Evolutionary conservation across 2,113 vertebrate genomes (phyloP).

Genomic region (Barnardius zonarius): DNA sequence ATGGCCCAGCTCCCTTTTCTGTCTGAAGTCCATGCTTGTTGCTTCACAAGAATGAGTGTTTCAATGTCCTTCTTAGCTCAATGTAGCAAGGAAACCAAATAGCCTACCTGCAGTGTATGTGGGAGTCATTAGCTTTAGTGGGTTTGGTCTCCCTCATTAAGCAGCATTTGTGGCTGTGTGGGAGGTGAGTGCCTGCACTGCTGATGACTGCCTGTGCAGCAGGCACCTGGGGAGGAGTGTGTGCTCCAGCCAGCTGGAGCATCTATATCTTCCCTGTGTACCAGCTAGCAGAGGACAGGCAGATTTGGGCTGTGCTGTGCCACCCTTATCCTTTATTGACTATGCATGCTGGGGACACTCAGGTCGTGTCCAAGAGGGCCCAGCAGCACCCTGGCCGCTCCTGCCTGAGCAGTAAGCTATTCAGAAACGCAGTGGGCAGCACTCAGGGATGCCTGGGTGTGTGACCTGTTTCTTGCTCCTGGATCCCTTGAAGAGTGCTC

Average conservation of each 20-base stretch:
- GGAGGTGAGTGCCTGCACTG: background rate
- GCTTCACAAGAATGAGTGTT: background rate
- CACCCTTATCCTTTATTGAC: background rate
- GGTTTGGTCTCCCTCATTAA: background rate
- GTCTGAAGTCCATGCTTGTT: background rate
- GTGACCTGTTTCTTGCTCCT: background rate
- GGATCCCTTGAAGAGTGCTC: background rate
- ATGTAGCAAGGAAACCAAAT: background rate
- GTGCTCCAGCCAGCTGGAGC: background rate
- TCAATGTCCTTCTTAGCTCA: background rate
- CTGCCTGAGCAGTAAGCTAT: background rate
- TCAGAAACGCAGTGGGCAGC: background rate
- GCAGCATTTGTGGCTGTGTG: background rate
- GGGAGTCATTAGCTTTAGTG: background rate
- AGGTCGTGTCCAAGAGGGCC: background rate
- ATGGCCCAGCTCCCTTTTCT: background rate
- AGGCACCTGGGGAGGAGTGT: background rate
- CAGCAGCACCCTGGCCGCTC: background rate
- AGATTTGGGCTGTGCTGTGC: background rate
- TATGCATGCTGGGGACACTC: background rate
- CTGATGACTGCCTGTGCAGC: background rate
- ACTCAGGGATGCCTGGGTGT: fast-evolving
- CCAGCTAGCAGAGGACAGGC: background rate
- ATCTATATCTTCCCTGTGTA: background rate
- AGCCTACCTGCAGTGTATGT: background rate